These are phyloP conservation scores for Drosophila miranda DNA, from an alignment of 1,140 invertebrate genomes.

Conservation along the genomic window DNA sequence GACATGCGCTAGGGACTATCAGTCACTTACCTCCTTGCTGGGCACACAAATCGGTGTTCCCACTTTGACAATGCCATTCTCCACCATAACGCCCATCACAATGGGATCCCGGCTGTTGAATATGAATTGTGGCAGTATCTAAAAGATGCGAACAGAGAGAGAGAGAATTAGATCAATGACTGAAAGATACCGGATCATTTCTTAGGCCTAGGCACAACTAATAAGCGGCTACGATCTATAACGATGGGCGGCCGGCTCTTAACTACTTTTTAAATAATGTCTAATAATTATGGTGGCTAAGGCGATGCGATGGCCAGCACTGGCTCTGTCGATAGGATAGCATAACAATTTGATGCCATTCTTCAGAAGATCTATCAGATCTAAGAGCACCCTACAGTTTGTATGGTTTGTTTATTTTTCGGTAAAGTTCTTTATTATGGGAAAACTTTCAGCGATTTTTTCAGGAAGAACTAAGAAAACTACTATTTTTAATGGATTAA, in stretches of 20 bases:
- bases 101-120: conserved; percentile 99
- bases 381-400: neutral
- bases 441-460: no score
- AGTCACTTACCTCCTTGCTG: conserved; percentile 91
- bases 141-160: neutral
- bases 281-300: conserved; percentile 40
- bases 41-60: conserved; percentile 99
- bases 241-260: conserved; percentile 26
- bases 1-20: neutral
- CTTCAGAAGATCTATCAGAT: neutral
- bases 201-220: conserved; percentile 23
- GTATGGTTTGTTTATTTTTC: no score
- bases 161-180: conserved; percentile 33
- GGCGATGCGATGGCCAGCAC: conserved; percentile 2
- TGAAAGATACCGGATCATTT: conserved; percentile 14
- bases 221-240: conserved; percentile 49
- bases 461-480: no score
- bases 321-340: conserved; percentile 13
- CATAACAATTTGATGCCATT: conserved; percentile 13
- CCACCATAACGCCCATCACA: conserved; percentile 97
- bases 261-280: conserved; percentile 63
- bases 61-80: conserved; percentile 97
- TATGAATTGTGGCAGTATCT: conserved; percentile 91
- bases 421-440: no score
- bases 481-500: no score